Percentiles rank a stretch among this genome's conserved stretches.
Evolutionary conservation across 2,113 vertebrate genomes (phyloP).

Genomic region (Pseudorasbora parva): DNA sequence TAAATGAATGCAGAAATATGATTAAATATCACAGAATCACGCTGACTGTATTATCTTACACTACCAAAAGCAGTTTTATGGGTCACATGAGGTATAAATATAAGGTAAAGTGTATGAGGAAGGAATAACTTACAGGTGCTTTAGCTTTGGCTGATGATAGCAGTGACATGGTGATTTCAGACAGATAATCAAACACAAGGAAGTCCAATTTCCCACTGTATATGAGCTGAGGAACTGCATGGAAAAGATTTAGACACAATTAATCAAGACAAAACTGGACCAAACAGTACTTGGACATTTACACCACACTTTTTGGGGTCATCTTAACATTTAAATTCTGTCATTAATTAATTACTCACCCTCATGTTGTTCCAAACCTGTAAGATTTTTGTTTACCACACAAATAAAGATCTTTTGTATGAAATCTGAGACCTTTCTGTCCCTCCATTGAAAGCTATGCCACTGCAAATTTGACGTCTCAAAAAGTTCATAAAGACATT

Average conservation of each 20-base stretch:
- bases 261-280: not conserved
- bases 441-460: no score
- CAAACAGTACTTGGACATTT: not conserved
- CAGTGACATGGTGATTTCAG: constrained; percentile 89
- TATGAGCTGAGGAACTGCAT: constrained; percentile 82
- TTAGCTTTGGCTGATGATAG: constrained; percentile 81
- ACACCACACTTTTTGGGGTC: not conserved
- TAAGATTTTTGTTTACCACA: no score
- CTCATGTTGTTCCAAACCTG: no score
- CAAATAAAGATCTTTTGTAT: no score
- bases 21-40: not conserved
- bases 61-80: not conserved
- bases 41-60: not conserved
- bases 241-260: not conserved
- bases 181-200: constrained; percentile 89
- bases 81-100: not conserved
- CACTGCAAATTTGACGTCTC: no score
- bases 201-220: constrained; percentile 83
- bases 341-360: no score
- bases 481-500: no score
- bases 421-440: no score
- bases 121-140: constrained; percentile 75
- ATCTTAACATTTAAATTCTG: no score
- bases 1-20: not conserved
- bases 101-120: not conserved